Conservation (phyloP, 2,113 vertebrate species). For the Cervus canadensis region DNA sequence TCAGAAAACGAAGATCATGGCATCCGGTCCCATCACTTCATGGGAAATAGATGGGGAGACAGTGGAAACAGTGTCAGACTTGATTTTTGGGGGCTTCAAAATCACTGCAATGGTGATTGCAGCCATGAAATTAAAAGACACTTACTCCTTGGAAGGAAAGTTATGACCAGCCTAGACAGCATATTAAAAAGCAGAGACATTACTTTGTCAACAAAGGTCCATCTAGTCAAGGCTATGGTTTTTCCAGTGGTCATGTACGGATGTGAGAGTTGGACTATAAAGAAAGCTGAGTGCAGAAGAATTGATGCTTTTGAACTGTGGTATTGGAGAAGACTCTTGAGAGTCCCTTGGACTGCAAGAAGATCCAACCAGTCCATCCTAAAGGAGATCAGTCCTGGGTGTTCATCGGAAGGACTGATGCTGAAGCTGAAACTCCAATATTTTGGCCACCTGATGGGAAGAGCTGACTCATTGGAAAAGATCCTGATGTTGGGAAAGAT, state of each 20-base stretch:
- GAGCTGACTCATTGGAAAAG: background rate
- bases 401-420: background rate
- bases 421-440: background rate
- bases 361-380: background rate
- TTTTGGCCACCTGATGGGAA: background rate
- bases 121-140: background rate
- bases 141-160: background rate
- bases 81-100: fast-evolving
- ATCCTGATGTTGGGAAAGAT: background rate
- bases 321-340: background rate
- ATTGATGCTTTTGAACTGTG: background rate
- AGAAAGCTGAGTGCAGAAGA: background rate
- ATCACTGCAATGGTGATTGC: background rate
- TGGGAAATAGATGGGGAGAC: background rate
- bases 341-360: background rate
- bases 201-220: background rate
- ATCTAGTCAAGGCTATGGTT: background rate
- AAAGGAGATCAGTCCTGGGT: background rate
- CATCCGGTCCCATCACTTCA: background rate
- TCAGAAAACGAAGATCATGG: background rate
- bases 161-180: background rate
- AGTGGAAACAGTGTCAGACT: background rate
- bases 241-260: background rate
- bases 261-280: background rate
- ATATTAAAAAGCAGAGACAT: background rate